Percentiles rank a stretch among this genome's conserved stretches.
phyloP scores from a whole-genome alignment of 2,113 vertebrate genomes.

The Otis tarda region DNA sequence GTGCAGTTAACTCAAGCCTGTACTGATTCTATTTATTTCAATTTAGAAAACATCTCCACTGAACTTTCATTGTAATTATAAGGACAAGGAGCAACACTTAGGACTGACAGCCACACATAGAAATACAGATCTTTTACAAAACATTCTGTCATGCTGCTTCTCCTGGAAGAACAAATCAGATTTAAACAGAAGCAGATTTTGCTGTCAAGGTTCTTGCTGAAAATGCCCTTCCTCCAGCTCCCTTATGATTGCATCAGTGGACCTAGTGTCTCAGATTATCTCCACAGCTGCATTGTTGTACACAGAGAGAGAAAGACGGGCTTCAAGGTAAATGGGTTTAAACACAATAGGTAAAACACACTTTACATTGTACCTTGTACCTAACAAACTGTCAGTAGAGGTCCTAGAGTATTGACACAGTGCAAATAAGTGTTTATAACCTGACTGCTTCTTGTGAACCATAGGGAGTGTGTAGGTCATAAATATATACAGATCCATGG shows the following conservation, averaged over 20 bases:
- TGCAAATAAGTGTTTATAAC: neutral
- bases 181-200: neutral
- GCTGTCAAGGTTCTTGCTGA: conserved; percentile 15
- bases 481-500: neutral
- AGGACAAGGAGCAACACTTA: neutral
- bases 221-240: neutral
- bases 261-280: neutral
- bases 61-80: neutral
- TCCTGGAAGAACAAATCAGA: neutral
- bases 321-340: neutral
- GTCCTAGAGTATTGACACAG: neutral
- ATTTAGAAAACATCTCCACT: conserved; percentile 20
- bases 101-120: neutral
- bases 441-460: neutral
- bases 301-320: neutral
- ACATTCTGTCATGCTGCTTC: neutral
- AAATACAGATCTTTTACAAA: conserved; percentile 14
- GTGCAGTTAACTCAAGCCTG: conserved; percentile 4
- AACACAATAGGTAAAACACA: neutral
- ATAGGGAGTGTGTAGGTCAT: neutral
- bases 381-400: neutral
- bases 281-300: neutral
- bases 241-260: neutral
- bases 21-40: conserved; percentile 24
- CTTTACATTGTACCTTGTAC: neutral